Base-by-base conservation (phyloP, 2,797 vertebrate genomes). In the Thamnophis elegans region DNA sequence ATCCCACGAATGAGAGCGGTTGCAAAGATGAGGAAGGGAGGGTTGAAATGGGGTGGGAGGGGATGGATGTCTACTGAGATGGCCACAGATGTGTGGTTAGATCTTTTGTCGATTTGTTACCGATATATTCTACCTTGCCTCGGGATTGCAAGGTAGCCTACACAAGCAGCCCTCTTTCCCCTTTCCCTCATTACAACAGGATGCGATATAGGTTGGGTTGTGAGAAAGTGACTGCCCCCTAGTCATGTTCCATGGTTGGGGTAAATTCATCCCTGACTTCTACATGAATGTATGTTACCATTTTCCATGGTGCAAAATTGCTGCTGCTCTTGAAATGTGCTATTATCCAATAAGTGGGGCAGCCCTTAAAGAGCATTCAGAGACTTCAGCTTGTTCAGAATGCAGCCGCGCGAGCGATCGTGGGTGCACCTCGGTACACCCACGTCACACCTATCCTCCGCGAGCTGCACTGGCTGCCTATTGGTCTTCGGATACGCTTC, bases 11-110 rank as follows among this genome's bases (percentile, higher is more conserved):
- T 88, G 1, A n/a, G 56, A 28, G 22, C 7, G 73, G 92, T 94
- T 91, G 92, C 55, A 87, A 20, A 60, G 93, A 20, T 90, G 26
- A 91, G 54, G 87, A 85, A 85, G 78, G 87, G 90, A 91, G 94
- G 87, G 88, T 91, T 88, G 54, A 56, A 92, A 58, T 85, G 13
- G 82, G 78, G 68, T 93, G 89, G 28, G 36, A 73, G 93, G 16
- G 32, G 36, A 42, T 25, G 20, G 73, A 47, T 82, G 73, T 86
- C 87, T 88, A 54, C 25, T 65, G 3, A 51, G 91, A 93, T 91
- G 85, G 65, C 92, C 92, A 42, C n/a, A 78, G 18, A 47, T 82
- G 73, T 47, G 36, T 47, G 20, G 20, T 42, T 47, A 42, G 36
- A 47, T 82, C 4, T 47, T 82, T 47, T 82, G 73, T 25, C 10